These are phyloP conservation scores for Pachyuromys duprasi DNA, from an alignment of 2,797 vertebrate species.

Conservation along the genomic window DNA sequence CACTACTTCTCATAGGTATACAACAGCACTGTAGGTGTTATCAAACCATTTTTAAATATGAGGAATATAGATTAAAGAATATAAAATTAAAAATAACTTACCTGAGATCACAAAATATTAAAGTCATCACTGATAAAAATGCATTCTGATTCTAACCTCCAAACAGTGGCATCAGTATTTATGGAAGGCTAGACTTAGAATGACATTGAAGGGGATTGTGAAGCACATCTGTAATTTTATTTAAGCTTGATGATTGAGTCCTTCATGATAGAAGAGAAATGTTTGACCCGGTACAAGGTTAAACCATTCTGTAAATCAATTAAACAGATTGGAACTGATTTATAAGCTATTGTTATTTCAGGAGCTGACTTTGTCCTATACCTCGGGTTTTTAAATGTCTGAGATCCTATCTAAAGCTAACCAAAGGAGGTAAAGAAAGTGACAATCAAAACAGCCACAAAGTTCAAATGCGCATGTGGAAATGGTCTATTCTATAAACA, in stretches of 20 bases:
- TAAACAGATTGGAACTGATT: not conserved
- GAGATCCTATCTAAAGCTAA: not conserved
- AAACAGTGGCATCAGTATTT: not conserved
- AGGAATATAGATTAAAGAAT: not conserved
- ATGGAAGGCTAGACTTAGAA: not conserved
- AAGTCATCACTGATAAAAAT: not conserved
- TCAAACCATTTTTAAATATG: not conserved
- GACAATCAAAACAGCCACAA: not conserved
- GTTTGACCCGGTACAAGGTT: not conserved
- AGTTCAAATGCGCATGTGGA: not conserved
- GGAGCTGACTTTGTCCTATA: not conserved
- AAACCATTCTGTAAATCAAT: not conserved
- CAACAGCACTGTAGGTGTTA: not conserved
- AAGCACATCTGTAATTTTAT: not conserved
- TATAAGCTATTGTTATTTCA: not conserved
- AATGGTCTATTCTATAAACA: not conserved
- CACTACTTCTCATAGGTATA: conserved; percentile 2
- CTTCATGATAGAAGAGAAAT: not conserved
- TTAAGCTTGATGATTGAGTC: not conserved
- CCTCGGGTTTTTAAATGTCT: not conserved
- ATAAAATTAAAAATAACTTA: not conserved
- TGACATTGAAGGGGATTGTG: not conserved
- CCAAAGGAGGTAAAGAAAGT: not conserved
- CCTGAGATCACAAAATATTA: not conserved
- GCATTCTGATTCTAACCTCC: not conserved